Evolutionary conservation across 1,140 invertebrate genomes (phyloP), one percentile per base, ranked within the genome.

Genomic region (Portunus trituberculatus): DNA sequence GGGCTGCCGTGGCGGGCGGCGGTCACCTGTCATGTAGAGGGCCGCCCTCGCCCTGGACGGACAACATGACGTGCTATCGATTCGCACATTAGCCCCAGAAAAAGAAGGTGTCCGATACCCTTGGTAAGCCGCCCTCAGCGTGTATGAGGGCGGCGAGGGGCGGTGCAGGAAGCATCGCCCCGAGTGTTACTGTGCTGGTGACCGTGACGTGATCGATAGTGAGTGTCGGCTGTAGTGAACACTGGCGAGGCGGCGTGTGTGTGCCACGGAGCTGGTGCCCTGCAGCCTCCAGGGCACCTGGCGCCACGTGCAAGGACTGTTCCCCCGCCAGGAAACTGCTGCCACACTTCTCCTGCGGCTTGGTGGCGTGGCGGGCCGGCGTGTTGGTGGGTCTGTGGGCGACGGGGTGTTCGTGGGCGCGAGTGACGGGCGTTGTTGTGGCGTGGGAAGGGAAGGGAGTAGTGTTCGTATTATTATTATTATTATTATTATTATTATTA

Each of bases 121-220:
- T 76, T 76, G 67, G 67, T n/a, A 20, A 76, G 67, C 67, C 67
- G 67, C 25, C 16, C 20, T 8, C 67, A 6, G 39, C 39, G 1
- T 39, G 39, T 39, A 6, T 39, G 67, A 76, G 67, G 45, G 20
- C 12, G 88, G 28, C 16, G 28, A 45, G 32, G 28, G 20, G 88
- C 88, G 88, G 45, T 32, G 28, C 32, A 32, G 12, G 88, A 32
- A 45, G 48, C 31, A 25, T 8, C n/a, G 20, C 39, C 52, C 14
- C 39, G 88, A 90, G 88, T 29, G 45, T 52, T 28, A 48, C 39
- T 12, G 88, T 90, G 88, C 7, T 52, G 48, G 88, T 48, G 45
- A 52, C 88, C 48, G 88, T 46, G 88, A 90, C 25, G 88, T 76
- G 67, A 76, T 76, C 67, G 67, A 76, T 76, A 76, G 67, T 76